A percentile compares a stretch with the other conserved stretches of the same genome.
Evolutionary conservation across 2,888 invertebrate genomes (phyloP).

Genomic region (Branchinecta sandiegonensis): DNA sequence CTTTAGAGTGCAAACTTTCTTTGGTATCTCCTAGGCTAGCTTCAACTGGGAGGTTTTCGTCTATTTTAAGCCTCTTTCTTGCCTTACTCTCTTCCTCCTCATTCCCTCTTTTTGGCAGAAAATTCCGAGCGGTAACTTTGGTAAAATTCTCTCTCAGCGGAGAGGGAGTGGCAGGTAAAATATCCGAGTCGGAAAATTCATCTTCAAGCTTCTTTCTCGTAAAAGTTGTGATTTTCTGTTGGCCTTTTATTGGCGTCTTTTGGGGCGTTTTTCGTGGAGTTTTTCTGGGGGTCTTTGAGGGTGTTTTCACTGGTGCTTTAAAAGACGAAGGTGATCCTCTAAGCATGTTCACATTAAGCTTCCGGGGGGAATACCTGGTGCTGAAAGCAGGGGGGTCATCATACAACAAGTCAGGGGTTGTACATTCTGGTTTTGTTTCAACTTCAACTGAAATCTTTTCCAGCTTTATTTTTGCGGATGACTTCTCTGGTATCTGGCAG

Average conservation of each 20-base stretch:
- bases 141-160: not conserved
- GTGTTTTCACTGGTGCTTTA: slow-evolving; percentile 1
- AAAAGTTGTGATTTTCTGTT: not conserved
- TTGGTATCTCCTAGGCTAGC: too few species aligned
- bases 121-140: not conserved
- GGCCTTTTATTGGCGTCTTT: not conserved
- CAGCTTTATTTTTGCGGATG: too few species aligned
- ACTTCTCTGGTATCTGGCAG: not conserved
- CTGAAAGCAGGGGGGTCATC: not conserved
- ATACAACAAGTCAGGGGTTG: not conserved
- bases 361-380: not conserved
- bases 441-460: too few species aligned
- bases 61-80: not conserved
- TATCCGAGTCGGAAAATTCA: not conserved
- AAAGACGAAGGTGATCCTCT: not conserved
- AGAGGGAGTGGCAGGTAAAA: not conserved
- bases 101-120: not conserved
- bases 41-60: not conserved
- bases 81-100: not conserved
- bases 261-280: not conserved
- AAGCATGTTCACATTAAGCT: not conserved
- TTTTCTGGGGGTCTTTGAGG: slow-evolving; percentile 11
- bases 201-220: not conserved
- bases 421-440: too few species aligned
- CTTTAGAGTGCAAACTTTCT: too few species aligned